Conservation (phyloP, 2,113 vertebrate genomes). For the Oxyruncus cristatus region DNA sequence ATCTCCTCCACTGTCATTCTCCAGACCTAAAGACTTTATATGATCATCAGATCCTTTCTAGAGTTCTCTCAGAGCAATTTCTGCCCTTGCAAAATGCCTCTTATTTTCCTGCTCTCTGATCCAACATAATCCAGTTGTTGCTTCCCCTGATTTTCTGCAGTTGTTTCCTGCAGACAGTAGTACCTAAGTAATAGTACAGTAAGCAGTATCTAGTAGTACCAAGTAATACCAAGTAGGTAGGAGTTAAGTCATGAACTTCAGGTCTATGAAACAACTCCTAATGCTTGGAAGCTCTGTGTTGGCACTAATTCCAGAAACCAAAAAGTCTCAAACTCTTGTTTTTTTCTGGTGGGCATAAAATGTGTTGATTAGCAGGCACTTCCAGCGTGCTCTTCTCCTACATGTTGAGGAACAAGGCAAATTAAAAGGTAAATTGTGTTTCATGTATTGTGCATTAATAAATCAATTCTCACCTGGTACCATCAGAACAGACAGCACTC, state of each 20-base stretch:
- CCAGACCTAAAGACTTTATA: neutral
- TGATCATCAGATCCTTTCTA: neutral
- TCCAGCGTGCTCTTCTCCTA: slow-evolving; percentile 36
- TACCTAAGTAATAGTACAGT: neutral
- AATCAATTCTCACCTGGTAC: slow-evolving; percentile 71
- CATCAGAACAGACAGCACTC: slow-evolving; percentile 73
- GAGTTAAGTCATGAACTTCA: neutral
- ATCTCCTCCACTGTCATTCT: neutral
- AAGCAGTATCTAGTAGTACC: neutral
- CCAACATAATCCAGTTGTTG: neutral
- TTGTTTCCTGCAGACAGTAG: neutral
- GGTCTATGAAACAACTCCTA: neutral
- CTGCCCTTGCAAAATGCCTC: neutral
- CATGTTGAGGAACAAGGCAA: slow-evolving; percentile 35
- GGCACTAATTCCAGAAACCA: neutral
- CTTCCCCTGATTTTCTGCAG: neutral
- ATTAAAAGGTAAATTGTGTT: slow-evolving; percentile 57
- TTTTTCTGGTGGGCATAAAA: neutral
- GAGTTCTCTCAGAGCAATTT: neutral
- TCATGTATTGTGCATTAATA: slow-evolving; percentile 51
- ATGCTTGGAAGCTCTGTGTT: neutral
- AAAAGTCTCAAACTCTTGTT: neutral
- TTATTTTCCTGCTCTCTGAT: neutral
- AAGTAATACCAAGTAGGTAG: too few species aligned
- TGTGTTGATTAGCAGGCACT: neutral